Evolutionary conservation across 2,888 invertebrate species (phyloP).

Genomic region (Resseliella maxima): DNA sequence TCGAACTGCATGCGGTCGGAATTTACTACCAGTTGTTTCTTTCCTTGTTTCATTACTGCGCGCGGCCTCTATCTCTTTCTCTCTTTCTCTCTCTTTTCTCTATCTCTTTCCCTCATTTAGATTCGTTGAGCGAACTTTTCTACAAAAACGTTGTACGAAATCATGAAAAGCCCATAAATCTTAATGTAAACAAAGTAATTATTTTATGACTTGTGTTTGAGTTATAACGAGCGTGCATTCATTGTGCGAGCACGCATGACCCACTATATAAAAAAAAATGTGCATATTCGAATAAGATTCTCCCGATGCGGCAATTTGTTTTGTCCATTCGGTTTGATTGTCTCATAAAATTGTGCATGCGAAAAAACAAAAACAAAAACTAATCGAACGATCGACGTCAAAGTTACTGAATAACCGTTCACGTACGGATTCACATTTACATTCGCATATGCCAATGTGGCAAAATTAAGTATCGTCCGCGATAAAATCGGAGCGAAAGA

Average conservation of each 20-base stretch:
- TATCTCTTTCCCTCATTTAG: neutral
- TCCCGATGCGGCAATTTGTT: constrained; percentile 19
- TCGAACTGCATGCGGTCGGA: no score
- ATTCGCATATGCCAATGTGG: neutral
- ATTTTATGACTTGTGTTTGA: constrained; percentile 9
- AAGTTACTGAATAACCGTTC: neutral
- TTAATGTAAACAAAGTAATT: constrained; percentile 46
- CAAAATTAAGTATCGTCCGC: constrained; percentile 3
- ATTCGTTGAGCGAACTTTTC: neutral
- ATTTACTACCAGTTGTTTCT: neutral
- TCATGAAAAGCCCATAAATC: constrained; percentile 45
- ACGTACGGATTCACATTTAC: neutral
- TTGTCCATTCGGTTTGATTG: constrained; percentile 33
- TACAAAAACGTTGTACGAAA: constrained; percentile 3
- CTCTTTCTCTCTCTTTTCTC: no score
- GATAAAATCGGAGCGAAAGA: no score
- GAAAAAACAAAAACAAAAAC: neutral
- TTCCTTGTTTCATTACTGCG: neutral
- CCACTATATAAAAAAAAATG: neutral
- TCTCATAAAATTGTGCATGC: neutral
- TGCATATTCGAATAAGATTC: neutral
- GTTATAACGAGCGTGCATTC: neutral
- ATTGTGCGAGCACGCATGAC: constrained; percentile 30
- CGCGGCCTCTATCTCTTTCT: constrained; percentile 4
- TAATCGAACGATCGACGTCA: neutral